Percentiles rank a stretch among this genome's conserved stretches.
These are phyloP conservation scores for Macrosteles quadrilineatus DNA, from an alignment of 1,140 invertebrate genomes.

Conservation along the genomic window DNA sequence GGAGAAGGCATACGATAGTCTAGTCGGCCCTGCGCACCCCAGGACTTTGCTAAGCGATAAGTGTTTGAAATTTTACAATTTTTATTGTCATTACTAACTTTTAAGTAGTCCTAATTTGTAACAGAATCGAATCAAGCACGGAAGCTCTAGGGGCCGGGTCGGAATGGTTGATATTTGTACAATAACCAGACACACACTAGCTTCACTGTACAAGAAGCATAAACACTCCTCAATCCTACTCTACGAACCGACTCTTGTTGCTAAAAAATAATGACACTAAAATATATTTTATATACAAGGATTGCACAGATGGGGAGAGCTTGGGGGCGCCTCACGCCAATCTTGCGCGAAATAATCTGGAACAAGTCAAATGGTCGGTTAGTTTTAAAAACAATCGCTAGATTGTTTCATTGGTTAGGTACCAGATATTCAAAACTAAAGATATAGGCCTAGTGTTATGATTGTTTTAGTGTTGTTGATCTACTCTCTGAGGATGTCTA, in stretches of 20 bases:
- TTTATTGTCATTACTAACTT: slow-evolving; percentile 19
- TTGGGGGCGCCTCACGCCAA: not conserved
- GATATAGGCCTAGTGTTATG: too few relatives aligned
- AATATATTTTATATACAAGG: slow-evolving; percentile 31
- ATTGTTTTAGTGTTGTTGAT: too few relatives aligned
- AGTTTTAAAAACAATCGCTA: too few relatives aligned
- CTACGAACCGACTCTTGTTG: slow-evolving; percentile 12
- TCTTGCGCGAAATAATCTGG: not conserved
- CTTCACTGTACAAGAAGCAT: slow-evolving; percentile 1
- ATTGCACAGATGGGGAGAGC: slow-evolving; percentile 1
- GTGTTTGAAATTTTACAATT: slow-evolving; percentile 7
- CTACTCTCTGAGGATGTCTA: too few relatives aligned
- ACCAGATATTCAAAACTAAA: too few relatives aligned
- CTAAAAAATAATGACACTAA: slow-evolving; percentile 31
- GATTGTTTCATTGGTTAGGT: too few relatives aligned
- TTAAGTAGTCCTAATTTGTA: slow-evolving; percentile 2
- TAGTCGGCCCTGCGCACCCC: not conserved
- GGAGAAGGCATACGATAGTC: not conserved
- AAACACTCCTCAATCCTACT: not conserved
- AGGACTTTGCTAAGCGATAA: not conserved
- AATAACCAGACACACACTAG: slow-evolving; percentile 1
- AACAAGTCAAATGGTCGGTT: too few relatives aligned
- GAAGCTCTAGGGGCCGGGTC: slow-evolving; percentile 7
- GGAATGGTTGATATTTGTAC: too few relatives aligned
- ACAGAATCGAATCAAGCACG: not conserved